Evolutionary conservation across 2,888 invertebrate species (phyloP).

Genomic region (Gryllus longicercus): DNA sequence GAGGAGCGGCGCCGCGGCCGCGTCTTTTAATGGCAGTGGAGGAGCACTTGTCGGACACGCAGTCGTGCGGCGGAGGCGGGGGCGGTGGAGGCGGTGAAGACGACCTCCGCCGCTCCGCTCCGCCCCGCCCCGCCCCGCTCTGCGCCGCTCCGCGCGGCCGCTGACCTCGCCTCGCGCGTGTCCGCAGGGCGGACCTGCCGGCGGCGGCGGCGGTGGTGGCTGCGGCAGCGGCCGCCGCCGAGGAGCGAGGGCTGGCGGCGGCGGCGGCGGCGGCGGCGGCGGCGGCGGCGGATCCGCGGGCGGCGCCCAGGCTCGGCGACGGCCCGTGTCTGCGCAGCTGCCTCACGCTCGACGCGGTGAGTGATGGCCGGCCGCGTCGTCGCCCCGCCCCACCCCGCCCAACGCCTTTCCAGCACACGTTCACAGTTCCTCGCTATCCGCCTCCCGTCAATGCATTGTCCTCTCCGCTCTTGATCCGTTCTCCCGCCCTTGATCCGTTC

Average conservation of each 20-base stretch:
- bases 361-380: not conserved
- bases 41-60: slow-evolving; percentile 17
- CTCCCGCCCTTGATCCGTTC: no score
- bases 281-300: not conserved
- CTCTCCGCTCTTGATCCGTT: no score
- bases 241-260: not conserved
- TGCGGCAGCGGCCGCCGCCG: not conserved
- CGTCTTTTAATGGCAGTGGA: not conserved
- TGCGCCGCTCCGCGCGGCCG: not conserved
- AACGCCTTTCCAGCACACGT: not conserved
- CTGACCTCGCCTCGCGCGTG: slow-evolving; percentile 17
- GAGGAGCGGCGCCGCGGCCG: not conserved
- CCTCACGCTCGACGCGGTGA: not conserved
- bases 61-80: not conserved
- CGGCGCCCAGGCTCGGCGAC: not conserved
- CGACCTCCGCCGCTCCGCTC: not conserved
- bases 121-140: not conserved
- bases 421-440: no score
- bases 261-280: not conserved
- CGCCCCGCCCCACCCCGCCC: not conserved
- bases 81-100: not conserved
- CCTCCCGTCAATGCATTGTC: no score
- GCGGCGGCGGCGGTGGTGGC: not conserved
- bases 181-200: not conserved
- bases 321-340: not conserved